Conservation (phyloP, 2,888 invertebrate genomes). For the Proisotoma minuta region DNA sequence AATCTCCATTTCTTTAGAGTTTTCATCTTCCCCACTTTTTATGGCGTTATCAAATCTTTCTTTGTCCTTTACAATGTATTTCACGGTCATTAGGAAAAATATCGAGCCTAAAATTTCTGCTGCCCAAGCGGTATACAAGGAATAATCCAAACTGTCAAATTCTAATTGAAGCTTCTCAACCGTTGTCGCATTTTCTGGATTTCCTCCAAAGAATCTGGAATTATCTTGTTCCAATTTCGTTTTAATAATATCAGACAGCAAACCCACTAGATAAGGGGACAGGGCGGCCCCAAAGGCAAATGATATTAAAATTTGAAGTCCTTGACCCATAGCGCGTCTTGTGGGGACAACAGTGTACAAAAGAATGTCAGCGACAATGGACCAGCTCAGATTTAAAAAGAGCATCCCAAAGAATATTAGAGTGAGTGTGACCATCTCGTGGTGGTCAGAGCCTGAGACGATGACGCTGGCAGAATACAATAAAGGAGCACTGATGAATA, state of each 20-base stretch:
- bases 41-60: background rate
- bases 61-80: background rate
- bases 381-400: conserved; percentile 92
- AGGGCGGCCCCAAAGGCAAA: conserved; percentile 98
- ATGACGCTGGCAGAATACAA: conserved; percentile 66
- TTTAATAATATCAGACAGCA: background rate
- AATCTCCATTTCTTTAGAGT: no score
- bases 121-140: background rate
- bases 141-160: background rate
- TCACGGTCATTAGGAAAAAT: background rate
- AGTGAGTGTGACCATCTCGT: conserved; percentile 62
- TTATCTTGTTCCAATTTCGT: no score
- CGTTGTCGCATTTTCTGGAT: no score
- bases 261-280: conserved; percentile 92
- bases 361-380: conserved; percentile 93
- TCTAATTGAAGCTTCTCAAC: background rate
- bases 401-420: conserved; percentile 79
- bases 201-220: no score
- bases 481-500: conserved; percentile 79
- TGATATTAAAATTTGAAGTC: conserved; percentile 92
- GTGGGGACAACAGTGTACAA: conserved; percentile 94
- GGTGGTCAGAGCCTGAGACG: background rate
- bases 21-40: background rate
- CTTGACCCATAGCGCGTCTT: conserved; percentile 90
- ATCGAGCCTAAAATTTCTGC: background rate